Conservation (phyloP, 2,888 invertebrate species). For the Drosophila mercatorum region DNA sequence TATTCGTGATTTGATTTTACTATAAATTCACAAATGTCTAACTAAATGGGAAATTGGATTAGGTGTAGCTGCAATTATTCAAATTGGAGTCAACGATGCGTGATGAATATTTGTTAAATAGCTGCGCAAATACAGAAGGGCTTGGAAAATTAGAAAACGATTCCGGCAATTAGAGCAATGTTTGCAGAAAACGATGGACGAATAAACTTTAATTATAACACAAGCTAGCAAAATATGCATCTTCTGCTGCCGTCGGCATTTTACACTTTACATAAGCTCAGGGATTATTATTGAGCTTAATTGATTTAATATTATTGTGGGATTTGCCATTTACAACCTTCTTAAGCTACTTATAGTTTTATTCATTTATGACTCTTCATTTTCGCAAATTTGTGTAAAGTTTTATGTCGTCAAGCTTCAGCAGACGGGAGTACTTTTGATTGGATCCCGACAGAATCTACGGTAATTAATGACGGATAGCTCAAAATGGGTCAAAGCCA, state of each 20-base stretch:
- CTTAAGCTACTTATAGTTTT: neutral
- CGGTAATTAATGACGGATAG: constrained; percentile 45
- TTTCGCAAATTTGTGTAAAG: neutral
- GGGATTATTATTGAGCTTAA: neutral
- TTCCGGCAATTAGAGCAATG: neutral
- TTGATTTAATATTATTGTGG: neutral
- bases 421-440: constrained; percentile 22
- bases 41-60: neutral
- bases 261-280: neutral
- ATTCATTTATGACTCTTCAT: neutral
- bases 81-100: constrained; percentile 3
- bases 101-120: neutral
- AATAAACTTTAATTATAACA: neutral
- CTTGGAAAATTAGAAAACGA: too few species aligned
- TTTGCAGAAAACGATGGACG: neutral
- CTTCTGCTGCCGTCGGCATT: neutral
- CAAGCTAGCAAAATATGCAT: neutral
- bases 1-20: neutral
- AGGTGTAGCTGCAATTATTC: neutral
- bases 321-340: neutral
- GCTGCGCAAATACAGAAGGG: too few species aligned
- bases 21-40: too few species aligned
- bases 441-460: constrained; percentile 33
- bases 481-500: neutral
- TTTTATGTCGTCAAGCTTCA: neutral